Percentiles rank a stretch among this genome's conserved stretches.
phyloP scores from a whole-genome alignment of 2,888 invertebrate species.

The Asteroscopus sphinx region DNA sequence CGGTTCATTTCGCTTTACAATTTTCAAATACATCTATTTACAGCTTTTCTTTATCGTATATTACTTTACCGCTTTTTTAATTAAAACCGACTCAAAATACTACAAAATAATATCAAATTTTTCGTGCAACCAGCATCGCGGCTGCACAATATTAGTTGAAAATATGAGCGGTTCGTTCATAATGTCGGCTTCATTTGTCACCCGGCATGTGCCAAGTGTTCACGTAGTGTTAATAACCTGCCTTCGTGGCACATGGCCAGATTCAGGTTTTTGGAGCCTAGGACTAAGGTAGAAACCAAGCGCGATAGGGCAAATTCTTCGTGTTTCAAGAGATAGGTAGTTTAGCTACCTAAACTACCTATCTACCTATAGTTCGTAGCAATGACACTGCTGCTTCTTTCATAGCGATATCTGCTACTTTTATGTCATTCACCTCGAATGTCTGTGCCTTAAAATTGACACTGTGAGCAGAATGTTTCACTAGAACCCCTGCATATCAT shows the following conservation, averaged over 20 bases:
- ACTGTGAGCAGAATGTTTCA: too few relatives aligned
- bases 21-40: too few relatives aligned
- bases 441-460: too few relatives aligned
- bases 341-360: too few relatives aligned
- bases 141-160: slow-evolving; percentile 55
- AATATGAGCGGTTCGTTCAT: slow-evolving; percentile 78
- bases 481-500: too few relatives aligned
- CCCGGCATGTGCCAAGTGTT: slow-evolving; percentile 77
- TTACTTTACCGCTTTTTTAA: slow-evolving; percentile 22
- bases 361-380: too few relatives aligned
- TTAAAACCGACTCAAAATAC: slow-evolving; percentile 36
- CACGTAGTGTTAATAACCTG: slow-evolving; percentile 83
- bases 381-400: too few relatives aligned
- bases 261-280: slow-evolving; percentile 57
- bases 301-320: slow-evolving; percentile 5
- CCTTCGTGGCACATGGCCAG: slow-evolving; percentile 82
- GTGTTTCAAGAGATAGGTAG: too few relatives aligned
- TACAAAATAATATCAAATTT: slow-evolving; percentile 43
- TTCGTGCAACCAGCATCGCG: slow-evolving; percentile 39
- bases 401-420: too few relatives aligned
- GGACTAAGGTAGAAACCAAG: slow-evolving; percentile 39
- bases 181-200: slow-evolving; percentile 87
- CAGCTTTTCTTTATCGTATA: background rate
- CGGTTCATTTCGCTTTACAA: too few relatives aligned
- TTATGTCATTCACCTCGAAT: too few relatives aligned